phyloP scores from a whole-genome alignment of 2,113 vertebrate species.

The Brachyistius frenatus region DNA sequence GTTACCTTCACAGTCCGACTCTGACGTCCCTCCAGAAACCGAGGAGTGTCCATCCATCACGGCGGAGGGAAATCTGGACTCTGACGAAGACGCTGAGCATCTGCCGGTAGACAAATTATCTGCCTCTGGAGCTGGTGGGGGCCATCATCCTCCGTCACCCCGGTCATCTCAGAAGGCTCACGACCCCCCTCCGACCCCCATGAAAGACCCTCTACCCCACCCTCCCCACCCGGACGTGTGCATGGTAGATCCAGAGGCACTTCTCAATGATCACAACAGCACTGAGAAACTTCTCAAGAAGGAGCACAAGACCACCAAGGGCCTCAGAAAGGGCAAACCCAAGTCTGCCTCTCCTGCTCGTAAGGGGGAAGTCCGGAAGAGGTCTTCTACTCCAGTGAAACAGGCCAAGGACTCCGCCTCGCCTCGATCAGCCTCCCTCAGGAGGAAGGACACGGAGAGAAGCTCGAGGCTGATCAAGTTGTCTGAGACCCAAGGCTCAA shows the following conservation, averaged over 20 bases:
- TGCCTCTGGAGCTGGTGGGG: slow-evolving; percentile 81
- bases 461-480: slow-evolving; percentile 82
- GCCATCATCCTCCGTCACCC: slow-evolving; percentile 85
- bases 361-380: slow-evolving; percentile 89
- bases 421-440: slow-evolving; percentile 84
- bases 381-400: slow-evolving; percentile 90
- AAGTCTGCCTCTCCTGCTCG: slow-evolving; percentile 92
- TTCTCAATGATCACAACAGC: slow-evolving; percentile 87
- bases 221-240: slow-evolving; percentile 96
- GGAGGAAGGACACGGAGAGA: slow-evolving; percentile 88
- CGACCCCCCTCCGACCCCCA: slow-evolving; percentile 89
- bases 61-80: slow-evolving; percentile 96
- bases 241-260: slow-evolving; percentile 96
- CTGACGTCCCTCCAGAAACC: slow-evolving; percentile 95
- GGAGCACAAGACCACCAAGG: slow-evolving; percentile 91
- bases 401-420: slow-evolving; percentile 85
- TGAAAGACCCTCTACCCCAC: slow-evolving; percentile 91
- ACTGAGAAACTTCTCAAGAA: slow-evolving; percentile 91
- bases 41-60: slow-evolving; percentile 98
- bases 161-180: slow-evolving; percentile 83
- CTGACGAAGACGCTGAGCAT: slow-evolving; percentile 97
- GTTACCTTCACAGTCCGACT: slow-evolving; percentile 94
- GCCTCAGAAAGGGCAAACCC: slow-evolving; percentile 88
- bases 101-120: slow-evolving; percentile 93
- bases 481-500: slow-evolving; percentile 82